phyloP scores from a whole-genome alignment of 1,140 invertebrate species.

The Drosophila ananassae region DNA sequence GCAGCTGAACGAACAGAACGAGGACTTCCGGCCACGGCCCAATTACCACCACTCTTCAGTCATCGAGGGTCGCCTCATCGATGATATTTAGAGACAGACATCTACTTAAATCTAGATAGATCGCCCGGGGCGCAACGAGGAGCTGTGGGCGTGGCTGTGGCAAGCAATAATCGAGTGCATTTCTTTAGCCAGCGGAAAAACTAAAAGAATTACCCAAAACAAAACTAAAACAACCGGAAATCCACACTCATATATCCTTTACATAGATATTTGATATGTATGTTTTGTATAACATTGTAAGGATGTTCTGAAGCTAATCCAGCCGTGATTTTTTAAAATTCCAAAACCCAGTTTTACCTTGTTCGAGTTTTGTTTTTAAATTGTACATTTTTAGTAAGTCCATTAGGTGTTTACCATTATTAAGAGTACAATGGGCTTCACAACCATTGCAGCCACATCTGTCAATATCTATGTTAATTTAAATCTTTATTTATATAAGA shows the following conservation, averaged over 20 bases:
- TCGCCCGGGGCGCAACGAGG: not conserved
- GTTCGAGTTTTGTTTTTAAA: not conserved
- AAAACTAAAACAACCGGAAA: not conserved
- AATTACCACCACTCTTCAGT: slow-evolving; percentile 96
- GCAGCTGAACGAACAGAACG: slow-evolving; percentile 96
- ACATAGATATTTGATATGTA: slow-evolving; percentile 6
- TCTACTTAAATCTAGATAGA: not conserved
- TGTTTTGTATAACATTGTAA: not conserved
- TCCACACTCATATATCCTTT: slow-evolving; percentile 11
- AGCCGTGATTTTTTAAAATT: not conserved
- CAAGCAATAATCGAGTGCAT: slow-evolving; percentile 62
- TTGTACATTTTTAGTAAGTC: not conserved
- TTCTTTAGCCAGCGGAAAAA: slow-evolving; percentile 22
- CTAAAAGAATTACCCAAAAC: not conserved
- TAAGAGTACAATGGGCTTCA: too few relatives aligned
- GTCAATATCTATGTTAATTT: not conserved
- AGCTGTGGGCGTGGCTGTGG: slow-evolving; percentile 38
- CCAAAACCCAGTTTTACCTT: not conserved
- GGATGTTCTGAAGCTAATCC: not conserved
- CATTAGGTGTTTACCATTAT: too few relatives aligned
- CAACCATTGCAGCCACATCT: too few relatives aligned
- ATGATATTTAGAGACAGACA: slow-evolving; percentile 67
- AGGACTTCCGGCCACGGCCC: slow-evolving; percentile 95
- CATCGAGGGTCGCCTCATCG: slow-evolving; percentile 90
- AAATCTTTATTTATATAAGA: not conserved